Percentiles rank a stretch among this genome's conserved stretches.
Evolutionary conservation across 2,888 invertebrate species (phyloP).

Genomic region (Drosophila antonietae): DNA sequence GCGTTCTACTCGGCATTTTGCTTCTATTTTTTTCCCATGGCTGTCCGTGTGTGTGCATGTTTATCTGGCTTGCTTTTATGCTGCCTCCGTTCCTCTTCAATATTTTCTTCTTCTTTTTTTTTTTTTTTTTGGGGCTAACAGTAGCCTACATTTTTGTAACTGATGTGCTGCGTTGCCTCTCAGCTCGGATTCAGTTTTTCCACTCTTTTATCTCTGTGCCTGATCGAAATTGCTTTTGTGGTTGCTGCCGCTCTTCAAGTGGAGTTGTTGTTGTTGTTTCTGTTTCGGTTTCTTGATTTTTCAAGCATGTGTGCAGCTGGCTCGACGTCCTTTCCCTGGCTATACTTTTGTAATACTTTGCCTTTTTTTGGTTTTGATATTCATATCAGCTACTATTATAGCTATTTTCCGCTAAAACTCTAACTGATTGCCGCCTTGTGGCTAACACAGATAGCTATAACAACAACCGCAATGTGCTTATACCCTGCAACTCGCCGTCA

Average conservation of each 20-base stretch:
- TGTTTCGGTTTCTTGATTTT: conserved; percentile 74
- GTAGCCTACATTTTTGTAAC: conserved; percentile 75
- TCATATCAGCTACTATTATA: conserved; percentile 80
- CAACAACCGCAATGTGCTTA: conserved; percentile 2
- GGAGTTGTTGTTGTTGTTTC: conserved; percentile 51
- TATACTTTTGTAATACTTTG: conserved; percentile 70
- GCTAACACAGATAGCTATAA: conserved; percentile 31
- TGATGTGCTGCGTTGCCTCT: conserved; percentile 75
- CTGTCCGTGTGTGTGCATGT: conserved; percentile 40
- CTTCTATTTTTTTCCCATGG: conserved; percentile 9
- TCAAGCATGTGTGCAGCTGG: conserved; percentile 74
- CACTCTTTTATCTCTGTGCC: conserved; percentile 67
- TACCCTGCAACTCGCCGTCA: conserved; percentile 6
- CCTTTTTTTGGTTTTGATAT: conserved; percentile 69
- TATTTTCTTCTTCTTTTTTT: neutral
- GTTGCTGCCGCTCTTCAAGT: conserved; percentile 52
- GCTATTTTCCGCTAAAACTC: conserved; percentile 81
- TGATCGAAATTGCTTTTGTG: conserved; percentile 82
- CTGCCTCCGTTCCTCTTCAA: conserved; percentile 28
- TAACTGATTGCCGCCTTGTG: conserved; percentile 80
- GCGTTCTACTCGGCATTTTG: conserved; percentile 20
- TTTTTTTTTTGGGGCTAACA: conserved; percentile 11
- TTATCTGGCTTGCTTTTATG: conserved; percentile 66
- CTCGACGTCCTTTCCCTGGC: conserved; percentile 31
- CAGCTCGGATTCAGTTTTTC: conserved; percentile 49